phyloP scores from a whole-genome alignment of 2,113 vertebrate species.

The Merops nubicus region DNA sequence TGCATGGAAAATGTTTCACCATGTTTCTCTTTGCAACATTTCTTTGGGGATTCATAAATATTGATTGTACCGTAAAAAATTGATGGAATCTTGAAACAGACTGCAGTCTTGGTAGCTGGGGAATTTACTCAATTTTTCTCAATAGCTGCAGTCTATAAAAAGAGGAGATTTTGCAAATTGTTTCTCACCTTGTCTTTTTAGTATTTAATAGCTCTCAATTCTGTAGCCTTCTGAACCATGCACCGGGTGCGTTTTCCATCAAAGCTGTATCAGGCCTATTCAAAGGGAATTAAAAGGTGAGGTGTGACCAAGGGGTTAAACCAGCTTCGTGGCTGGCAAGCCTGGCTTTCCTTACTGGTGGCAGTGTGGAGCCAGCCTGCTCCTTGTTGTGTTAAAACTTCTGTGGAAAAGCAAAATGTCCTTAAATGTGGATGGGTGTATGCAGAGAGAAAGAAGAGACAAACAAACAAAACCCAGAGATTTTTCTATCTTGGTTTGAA shows the following conservation, averaged over 20 bases:
- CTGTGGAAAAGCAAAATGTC: accelerated
- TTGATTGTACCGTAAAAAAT: constrained; percentile 98
- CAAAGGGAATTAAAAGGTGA: constrained; percentile 78
- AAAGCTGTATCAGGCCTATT: constrained; percentile 75
- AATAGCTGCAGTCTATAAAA: constrained; percentile 89
- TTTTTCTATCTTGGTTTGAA: neutral
- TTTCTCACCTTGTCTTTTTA: constrained; percentile 88
- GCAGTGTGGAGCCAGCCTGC: constrained; percentile 35
- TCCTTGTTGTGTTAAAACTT: constrained; percentile 19
- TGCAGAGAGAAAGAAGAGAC: neutral
- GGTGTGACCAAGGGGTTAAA: constrained; percentile 73
- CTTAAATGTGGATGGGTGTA: neutral
- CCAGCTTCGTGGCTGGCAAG: neutral
- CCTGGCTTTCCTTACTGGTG: constrained; percentile 29
- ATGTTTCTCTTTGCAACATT: constrained; percentile 90
- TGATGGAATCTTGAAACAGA: constrained; percentile 90
- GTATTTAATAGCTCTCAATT: constrained; percentile 87
- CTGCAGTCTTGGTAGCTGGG: constrained; percentile 82
- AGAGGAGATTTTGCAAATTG: constrained; percentile 89
- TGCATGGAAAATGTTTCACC: constrained; percentile 79
- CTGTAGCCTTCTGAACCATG: constrained; percentile 77
- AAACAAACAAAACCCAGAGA: neutral
- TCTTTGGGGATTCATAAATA: constrained; percentile 99
- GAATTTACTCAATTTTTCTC: constrained; percentile 93
- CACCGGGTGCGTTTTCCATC: constrained; percentile 72